Evolutionary conservation across 2,888 invertebrate genomes (phyloP).

Genomic region (Ecliptopera silaceata): DNA sequence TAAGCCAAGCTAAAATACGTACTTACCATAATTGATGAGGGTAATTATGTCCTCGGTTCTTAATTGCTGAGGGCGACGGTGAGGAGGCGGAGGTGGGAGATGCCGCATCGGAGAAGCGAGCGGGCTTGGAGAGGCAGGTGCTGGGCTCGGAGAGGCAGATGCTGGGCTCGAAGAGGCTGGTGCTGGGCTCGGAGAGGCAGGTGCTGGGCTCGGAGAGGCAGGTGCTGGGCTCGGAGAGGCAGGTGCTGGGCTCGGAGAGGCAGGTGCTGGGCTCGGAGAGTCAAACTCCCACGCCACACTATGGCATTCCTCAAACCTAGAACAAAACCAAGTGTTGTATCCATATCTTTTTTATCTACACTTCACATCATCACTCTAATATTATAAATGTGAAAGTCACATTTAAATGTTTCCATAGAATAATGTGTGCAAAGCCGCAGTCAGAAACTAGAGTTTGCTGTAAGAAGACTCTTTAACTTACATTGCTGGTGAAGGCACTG

Average conservation of each 20-base stretch:
- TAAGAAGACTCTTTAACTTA: conserved; percentile 11
- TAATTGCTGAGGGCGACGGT: conserved; percentile 1
- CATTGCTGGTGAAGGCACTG: conserved; percentile 12
- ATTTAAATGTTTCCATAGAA: neutral
- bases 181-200: neutral
- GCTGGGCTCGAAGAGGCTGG: conserved; percentile 1
- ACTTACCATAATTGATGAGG: conserved; percentile 14
- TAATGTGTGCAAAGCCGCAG: neutral
- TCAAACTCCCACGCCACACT: conserved; percentile 6
- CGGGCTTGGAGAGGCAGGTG: conserved; percentile 1
- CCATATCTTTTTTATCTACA: conserved; percentile 5
- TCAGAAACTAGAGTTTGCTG: conserved; percentile 4
- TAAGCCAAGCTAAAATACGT: conserved; percentile 6
- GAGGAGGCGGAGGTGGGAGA: neutral
- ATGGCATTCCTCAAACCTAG: conserved; percentile 14
- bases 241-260: neutral
- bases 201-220: neutral
- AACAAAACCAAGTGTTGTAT: conserved; percentile 15
- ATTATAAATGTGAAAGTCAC: too few relatives aligned
- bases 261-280: too few relatives aligned
- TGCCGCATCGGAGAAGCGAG: conserved; percentile 6
- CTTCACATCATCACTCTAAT: conserved; percentile 9
- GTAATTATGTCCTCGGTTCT: conserved; percentile 2
- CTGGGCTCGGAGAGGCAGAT: conserved; percentile 4
- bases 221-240: conserved; percentile 7